Evolutionary conservation across 2,113 vertebrate species (phyloP).

Genomic region (Ophthalmotilapia sp.): DNA sequence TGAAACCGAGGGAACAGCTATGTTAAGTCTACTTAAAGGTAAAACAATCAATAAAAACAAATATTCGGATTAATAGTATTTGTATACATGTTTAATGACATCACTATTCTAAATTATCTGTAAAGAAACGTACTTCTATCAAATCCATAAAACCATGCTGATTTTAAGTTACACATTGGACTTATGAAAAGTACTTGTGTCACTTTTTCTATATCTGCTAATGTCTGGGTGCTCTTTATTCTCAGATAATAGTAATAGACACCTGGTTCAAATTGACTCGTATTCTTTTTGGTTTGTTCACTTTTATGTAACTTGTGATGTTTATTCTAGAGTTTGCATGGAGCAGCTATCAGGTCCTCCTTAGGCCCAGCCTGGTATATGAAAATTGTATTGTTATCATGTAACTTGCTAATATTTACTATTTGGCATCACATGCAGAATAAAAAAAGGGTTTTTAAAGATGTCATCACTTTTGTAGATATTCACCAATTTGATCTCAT

Average conservation of each 20-base stretch:
- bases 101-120: neutral
- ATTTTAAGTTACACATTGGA: neutral
- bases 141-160: neutral
- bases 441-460: neutral
- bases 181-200: neutral
- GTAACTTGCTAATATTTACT: neutral
- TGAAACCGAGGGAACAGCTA: neutral
- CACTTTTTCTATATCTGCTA: neutral
- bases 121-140: neutral
- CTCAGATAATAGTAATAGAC: neutral
- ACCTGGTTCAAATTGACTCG: neutral
- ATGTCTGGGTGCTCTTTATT: neutral
- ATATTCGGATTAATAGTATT: neutral
- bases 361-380: neutral
- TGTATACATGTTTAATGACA: neutral
- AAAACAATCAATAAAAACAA: neutral
- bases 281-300: neutral
- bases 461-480: neutral
- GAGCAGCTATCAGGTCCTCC: neutral
- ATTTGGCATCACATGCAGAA: neutral
- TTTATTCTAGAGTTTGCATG: neutral
- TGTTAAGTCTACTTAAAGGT: neutral
- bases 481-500: neutral
- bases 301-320: neutral
- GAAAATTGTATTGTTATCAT: neutral